phyloP scores from a whole-genome alignment of 2,113 vertebrate genomes.

The Bubalus kerabau region DNA sequence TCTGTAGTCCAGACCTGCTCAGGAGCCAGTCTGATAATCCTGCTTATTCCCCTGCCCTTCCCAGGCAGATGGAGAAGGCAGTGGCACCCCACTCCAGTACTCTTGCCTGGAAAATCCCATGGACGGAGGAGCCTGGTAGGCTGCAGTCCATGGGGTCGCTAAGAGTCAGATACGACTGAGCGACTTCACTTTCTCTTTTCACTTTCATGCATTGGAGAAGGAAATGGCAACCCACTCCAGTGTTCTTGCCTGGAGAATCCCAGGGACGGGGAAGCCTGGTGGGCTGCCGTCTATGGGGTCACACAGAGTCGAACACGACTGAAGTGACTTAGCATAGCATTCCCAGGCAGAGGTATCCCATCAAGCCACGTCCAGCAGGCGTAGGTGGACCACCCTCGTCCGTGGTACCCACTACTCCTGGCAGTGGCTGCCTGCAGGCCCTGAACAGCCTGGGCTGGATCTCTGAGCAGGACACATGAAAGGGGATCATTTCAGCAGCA shows the following conservation, averaged over 20 bases:
- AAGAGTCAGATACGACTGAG: too few relatives aligned
- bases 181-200: too few relatives aligned
- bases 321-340: not conserved
- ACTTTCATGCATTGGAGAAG: too few relatives aligned
- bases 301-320: too few relatives aligned
- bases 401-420: not conserved
- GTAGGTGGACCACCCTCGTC: accelerated
- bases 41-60: not conserved
- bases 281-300: too few relatives aligned
- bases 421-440: not conserved
- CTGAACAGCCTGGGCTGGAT: not conserved
- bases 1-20: not conserved
- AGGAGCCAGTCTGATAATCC: not conserved
- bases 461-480: not conserved
- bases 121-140: too few relatives aligned
- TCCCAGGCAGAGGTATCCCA: not conserved
- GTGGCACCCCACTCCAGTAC: too few relatives aligned
- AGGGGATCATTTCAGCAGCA: not conserved
- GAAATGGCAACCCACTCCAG: too few relatives aligned
- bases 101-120: too few relatives aligned
- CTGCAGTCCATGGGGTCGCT: too few relatives aligned
- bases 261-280: too few relatives aligned
- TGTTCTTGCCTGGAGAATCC: too few relatives aligned
- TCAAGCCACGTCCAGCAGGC: not conserved
- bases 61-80: not conserved